phyloP scores from a whole-genome alignment of 2,888 invertebrate species.

The Incurvaria masculella region DNA sequence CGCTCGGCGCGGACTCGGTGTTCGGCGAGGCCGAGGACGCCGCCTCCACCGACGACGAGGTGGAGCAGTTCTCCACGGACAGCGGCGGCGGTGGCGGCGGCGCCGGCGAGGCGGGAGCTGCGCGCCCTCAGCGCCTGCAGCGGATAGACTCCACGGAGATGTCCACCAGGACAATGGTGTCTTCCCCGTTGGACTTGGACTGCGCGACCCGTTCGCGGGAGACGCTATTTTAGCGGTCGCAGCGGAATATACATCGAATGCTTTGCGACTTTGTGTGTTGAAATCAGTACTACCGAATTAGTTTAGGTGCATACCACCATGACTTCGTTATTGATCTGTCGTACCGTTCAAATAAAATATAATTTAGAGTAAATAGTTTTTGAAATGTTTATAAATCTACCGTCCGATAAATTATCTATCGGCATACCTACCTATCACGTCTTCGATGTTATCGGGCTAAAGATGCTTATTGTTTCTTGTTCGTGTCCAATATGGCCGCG shows the following conservation, averaged over 20 bases:
- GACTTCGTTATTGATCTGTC: not conserved
- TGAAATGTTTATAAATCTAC: constrained; percentile 26
- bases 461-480: constrained; percentile 52
- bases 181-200: constrained; percentile 28
- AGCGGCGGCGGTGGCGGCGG: constrained; percentile 60
- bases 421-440: constrained; percentile 32
- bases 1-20: constrained; percentile 76
- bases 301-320: not conserved
- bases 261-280: not conserved
- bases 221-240: constrained; percentile 66
- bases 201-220: constrained; percentile 68
- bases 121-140: constrained; percentile 38
- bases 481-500: constrained; percentile 32
- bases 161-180: constrained; percentile 22
- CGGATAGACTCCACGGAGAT: constrained; percentile 37
- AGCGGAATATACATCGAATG: not conserved
- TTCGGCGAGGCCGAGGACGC: constrained; percentile 69
- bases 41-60: constrained; percentile 76
- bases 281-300: not conserved
- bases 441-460: constrained; percentile 26
- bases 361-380: constrained; percentile 30
- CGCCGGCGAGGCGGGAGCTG: constrained; percentile 28
- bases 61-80: constrained; percentile 81
- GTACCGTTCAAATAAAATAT: too few relatives aligned
- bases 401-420: constrained; percentile 25